These are phyloP conservation scores for Ptilonorhynchus violaceus DNA, from an alignment of 2,113 vertebrate genomes.

Conservation along the genomic window DNA sequence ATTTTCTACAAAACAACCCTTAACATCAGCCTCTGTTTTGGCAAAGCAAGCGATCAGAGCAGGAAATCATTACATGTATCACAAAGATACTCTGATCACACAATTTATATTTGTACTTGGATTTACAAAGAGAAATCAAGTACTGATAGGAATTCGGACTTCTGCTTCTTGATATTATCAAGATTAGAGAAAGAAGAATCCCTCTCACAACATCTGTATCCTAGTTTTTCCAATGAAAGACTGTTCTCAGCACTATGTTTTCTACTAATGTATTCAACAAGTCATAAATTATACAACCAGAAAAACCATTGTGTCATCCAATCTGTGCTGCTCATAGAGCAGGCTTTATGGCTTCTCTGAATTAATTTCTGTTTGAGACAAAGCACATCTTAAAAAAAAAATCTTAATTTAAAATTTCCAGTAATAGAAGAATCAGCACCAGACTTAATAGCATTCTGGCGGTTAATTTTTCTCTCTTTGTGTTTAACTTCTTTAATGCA, in stretches of 20 bases:
- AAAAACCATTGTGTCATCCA: slow-evolving; percentile 48
- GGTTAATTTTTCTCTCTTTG: slow-evolving; percentile 1
- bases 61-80: background rate
- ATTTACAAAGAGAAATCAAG: background rate
- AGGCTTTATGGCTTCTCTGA: slow-evolving; percentile 43
- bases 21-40: background rate
- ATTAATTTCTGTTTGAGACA: slow-evolving; percentile 44
- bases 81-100: background rate
- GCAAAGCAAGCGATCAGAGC: background rate
- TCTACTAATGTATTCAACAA: slow-evolving; percentile 15
- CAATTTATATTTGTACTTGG: background rate
- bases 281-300: slow-evolving; percentile 45
- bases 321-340: slow-evolving; percentile 14
- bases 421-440: slow-evolving; percentile 1
- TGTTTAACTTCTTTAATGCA: slow-evolving; percentile 16
- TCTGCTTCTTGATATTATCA: background rate
- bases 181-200: background rate
- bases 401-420: slow-evolving; percentile 4
- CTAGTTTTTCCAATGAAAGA: background rate
- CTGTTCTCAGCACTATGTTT: slow-evolving; percentile 31
- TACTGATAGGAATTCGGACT: background rate
- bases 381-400: background rate
- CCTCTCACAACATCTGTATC: background rate
- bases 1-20: background rate
- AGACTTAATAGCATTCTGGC: background rate